Base-by-base conservation (phyloP, 2,113 vertebrate genomes). In the Lampris incognitus region DNA sequence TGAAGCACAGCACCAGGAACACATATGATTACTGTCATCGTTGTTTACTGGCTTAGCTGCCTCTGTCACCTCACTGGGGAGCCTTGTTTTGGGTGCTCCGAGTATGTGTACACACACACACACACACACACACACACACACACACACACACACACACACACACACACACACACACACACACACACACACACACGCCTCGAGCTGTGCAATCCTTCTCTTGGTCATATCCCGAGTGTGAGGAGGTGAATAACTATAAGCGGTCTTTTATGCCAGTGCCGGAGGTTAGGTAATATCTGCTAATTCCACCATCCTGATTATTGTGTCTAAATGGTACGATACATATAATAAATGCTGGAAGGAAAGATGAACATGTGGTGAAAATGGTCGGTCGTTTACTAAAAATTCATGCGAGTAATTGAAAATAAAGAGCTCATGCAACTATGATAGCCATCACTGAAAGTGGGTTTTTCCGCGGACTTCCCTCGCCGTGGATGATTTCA, bases 21-120 rank as follows among this genome's bases (percentile, higher is more conserved):
- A 93, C 89, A 92, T 91, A 90, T 90, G 90, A 93, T 93, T 92
- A 89, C 89, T 90, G 85, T 89, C 89, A 94, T 72, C 61, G 78
- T 91, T 86, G 89, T 91, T 88, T 88, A 88, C 85, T 67, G 81
- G 79, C 79, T 77, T 84, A 81, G 85, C 81, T 81, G 75, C 82
- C 76, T 79, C 87, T 89, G 86, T 92, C 87, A 88, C 70, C 87
- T 85, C 85, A 80, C 86, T 57, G 81, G 69, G 82, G 87, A 79
- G 75, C 85, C 76, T 84, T 89, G 84, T 88, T 86, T 80, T 82
- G 79, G 85, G 86, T 78, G 80, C 59, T 72, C 73, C 78, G 55
- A 81, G 65, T 56, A 56, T 62, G 36, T 9, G 24, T 24, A 24
- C 54, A 69, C 40, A 64, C 40, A 83, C 72, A 24, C 24, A 24